These are phyloP conservation scores for Netelia virgata DNA, from an alignment of 2,888 invertebrate species.

Conservation along the genomic window DNA sequence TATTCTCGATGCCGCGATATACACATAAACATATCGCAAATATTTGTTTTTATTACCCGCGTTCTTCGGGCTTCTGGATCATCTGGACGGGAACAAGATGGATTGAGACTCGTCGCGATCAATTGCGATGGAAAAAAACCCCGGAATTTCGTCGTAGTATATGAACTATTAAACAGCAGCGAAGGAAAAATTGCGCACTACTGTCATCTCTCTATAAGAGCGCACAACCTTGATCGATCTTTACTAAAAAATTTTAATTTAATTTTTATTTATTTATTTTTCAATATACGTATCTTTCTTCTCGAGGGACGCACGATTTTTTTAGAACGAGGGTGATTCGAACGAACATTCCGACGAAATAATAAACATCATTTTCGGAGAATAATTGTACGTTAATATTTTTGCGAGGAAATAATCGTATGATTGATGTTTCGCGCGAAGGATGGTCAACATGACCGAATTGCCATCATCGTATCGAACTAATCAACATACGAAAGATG, in stretches of 20 bases:
- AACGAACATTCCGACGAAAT: constrained; percentile 10
- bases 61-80: not conserved
- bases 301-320: not conserved
- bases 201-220: constrained; percentile 2
- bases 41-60: not conserved
- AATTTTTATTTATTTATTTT: not conserved
- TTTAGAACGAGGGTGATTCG: not conserved
- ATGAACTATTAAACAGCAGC: constrained; percentile 19
- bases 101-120: not conserved
- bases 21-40: not conserved
- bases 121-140: not conserved
- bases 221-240: not conserved
- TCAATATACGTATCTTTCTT: not conserved
- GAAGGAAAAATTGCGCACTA: constrained; percentile 8
- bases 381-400: constrained; percentile 34
- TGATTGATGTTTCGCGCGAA: constrained; percentile 32
- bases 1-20: not conserved
- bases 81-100: not conserved
- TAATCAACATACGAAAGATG: constrained; percentile 22
- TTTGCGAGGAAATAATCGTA: constrained; percentile 37
- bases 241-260: constrained; percentile 5
- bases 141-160: constrained; percentile 1
- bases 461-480: constrained; percentile 20
- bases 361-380: constrained; percentile 2
- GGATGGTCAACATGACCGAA: not conserved